Base-by-base conservation (phyloP, 2,113 vertebrate species). In the Sylvia atricapilla region DNA sequence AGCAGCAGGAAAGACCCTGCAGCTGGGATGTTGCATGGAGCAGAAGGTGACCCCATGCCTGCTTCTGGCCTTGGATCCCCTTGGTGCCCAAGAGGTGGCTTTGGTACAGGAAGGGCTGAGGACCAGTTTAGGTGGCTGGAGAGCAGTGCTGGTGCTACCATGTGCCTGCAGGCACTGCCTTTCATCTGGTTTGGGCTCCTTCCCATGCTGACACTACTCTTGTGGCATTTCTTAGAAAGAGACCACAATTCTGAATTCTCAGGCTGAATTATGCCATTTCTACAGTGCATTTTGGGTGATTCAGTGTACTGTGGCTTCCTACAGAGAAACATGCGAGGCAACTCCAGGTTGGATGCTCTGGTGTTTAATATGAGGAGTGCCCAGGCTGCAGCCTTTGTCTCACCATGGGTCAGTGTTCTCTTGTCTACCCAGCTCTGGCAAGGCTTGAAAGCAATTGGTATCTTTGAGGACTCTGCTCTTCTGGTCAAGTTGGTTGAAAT, bases 401-500 rank as follows among this genome's bases (percentile, higher is more conserved):
- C 75, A 80, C 55, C 2, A 0, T 62, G 72, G 59, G n/a, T 93
- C 33, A 3, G 55, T 55, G 84, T 49, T 83, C 63, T 69, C 78
- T 85, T 41, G n/a, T 43, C 75, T 70, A 13, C 72, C 28, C 82
- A 73, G n/a, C 49, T 35, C 68, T 2, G 0, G 83, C 64, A 81
- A 90, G 72, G 12, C 55, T 67, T 83, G 64, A 66, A 58, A 90
- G 60, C 24, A 69, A 39, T 55, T 47, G 10, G 28, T 62, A 67
- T 67, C 83, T 90, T 28, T 84, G 79, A 93, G 89, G 89, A 81
- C 76, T 81, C 86, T 63, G 86, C 55, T 50, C 47, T 78, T 84
- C 80, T 96, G 84, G 86, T 63, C 93, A 72, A 87, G 27, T 49
- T 64, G 73, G 41, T 75, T 89, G 69, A 91, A 94, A 93, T 30